These are phyloP conservation scores for Morone saxatilis DNA, from an alignment of 2,113 vertebrate species.

Conservation along the genomic window DNA sequence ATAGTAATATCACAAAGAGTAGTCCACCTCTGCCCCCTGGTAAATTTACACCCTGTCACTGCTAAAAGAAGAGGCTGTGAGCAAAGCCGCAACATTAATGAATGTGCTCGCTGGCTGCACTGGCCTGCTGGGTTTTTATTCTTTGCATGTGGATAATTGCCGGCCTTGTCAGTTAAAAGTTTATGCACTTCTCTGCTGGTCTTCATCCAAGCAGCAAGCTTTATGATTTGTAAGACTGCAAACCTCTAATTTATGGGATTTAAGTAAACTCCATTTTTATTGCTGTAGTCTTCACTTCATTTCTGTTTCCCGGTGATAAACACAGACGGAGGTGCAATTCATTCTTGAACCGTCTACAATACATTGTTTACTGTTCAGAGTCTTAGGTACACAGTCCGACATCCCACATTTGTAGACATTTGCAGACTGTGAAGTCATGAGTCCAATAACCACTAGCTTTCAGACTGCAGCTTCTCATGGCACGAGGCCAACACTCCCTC, in stretches of 20 bases:
- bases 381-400: slow-evolving; percentile 42
- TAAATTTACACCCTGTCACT: slow-evolving; percentile 74
- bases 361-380: slow-evolving; percentile 55
- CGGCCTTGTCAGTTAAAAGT: slow-evolving; percentile 73
- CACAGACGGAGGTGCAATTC: slow-evolving; percentile 18
- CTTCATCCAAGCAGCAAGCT: slow-evolving; percentile 64
- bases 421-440: slow-evolving; percentile 74
- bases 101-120: slow-evolving; percentile 63
- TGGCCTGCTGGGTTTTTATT: slow-evolving; percentile 67
- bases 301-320: slow-evolving; percentile 56
- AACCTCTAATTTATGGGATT: slow-evolving; percentile 62
- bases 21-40: slow-evolving; percentile 54
- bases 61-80: slow-evolving; percentile 55
- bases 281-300: slow-evolving; percentile 41
- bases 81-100: slow-evolving; percentile 71
- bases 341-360: slow-evolving; percentile 27
- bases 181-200: slow-evolving; percentile 65
- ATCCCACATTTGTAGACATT: slow-evolving; percentile 61
- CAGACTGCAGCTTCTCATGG: slow-evolving; percentile 66
- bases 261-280: slow-evolving; percentile 51
- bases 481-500: slow-evolving; percentile 54
- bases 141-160: slow-evolving; percentile 77
- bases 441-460: slow-evolving; percentile 52
- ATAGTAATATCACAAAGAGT: slow-evolving; percentile 71
- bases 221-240: slow-evolving; percentile 63